These are phyloP conservation scores for Glaucopsyche alexis DNA, from an alignment of 2,888 invertebrate genomes.

Conservation along the genomic window DNA sequence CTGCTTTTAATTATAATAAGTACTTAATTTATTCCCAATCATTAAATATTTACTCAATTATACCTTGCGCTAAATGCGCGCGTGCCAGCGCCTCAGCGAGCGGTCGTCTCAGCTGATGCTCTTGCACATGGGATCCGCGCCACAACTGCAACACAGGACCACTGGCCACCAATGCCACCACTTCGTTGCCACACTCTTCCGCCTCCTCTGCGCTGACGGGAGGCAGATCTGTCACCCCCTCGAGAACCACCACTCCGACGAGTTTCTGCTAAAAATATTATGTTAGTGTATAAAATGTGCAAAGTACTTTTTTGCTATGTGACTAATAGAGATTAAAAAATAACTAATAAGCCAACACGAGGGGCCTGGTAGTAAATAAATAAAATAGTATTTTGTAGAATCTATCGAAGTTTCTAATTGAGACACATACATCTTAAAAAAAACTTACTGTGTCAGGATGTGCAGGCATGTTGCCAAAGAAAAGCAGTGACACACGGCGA, in stretches of 20 bases:
- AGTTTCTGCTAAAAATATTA: constrained; percentile 64
- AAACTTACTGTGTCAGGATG: constrained; percentile 82
- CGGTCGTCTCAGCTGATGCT: constrained; percentile 86
- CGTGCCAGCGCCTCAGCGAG: constrained; percentile 85
- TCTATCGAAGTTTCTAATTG: no score
- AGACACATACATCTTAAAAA: neutral
- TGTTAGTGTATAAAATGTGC: no score
- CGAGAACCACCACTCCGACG: constrained; percentile 83
- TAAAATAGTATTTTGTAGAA: no score
- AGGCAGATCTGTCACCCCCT: constrained; percentile 62
- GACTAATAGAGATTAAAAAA: no score
- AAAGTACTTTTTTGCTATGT: no score
- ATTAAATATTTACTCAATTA: no score
- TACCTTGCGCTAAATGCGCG: constrained; percentile 44
- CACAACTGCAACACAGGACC: constrained; percentile 92
- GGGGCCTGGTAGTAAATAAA: no score
- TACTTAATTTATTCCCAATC: no score
- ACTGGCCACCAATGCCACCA: constrained; percentile 79
- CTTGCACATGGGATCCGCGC: constrained; percentile 86
- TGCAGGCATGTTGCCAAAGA: constrained; percentile 87
- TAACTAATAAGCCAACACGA: no score
- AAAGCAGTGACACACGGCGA: constrained; percentile 87
- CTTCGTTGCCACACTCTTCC: constrained; percentile 72
- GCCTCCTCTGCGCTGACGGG: constrained; percentile 65
- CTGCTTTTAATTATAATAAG: no score